Base-by-base conservation (phyloP, 2,888 invertebrate genomes). In the Eilema sororculum region DNA sequence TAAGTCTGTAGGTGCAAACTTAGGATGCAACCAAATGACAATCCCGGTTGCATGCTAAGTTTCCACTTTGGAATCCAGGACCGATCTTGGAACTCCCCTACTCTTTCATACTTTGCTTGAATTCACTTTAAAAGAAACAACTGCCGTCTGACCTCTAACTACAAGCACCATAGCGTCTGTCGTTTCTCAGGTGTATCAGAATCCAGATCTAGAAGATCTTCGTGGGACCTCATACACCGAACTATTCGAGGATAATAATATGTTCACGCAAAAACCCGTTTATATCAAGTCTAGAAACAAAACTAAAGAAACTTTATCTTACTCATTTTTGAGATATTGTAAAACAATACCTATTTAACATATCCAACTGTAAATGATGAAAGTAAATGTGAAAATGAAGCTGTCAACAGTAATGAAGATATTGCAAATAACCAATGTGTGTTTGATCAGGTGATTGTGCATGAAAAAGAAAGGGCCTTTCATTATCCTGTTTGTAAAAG, bases 361-460 rank as follows among this genome's bases (percentile, higher is more conserved):
- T n/a, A 52, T 13, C 65, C 67, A 66, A 62, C 46, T 67, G 74
- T n/a, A 69, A 65, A 65, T 37, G 28, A 25, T 67, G 62, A 68
- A 63, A 52, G 68, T 69, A 69, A 73, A 69, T 72, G 62, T 68
- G 73, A 62, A 65, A 68, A 71, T 73, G 66, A 69, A 76, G 74
- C 68, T 33, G 74, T 70, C 62, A 67, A 60, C 58, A 73, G 58
- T 68, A 67, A 72, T 71, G 61, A 24, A 70, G 33, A 69, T 65
- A n/a, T 60, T 8, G 66, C n/a, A 59, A 52, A 66, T 41, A 66
- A 30, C 67, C 62, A 16, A 24, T 3, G 58, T 24, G 30, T 69
- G 61, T 68, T 69, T 24, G 64, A 22, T 46, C 22, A 33, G 58
- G 57, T 69, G 6, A 78, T 8, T n/a, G 20, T 52, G 9, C 9